Evolutionary conservation across 53 echinoderm and acorn worm genomes (phyloP), one percentile per base, ranked within the genome.

Genomic region (Henricia sp.): DNA sequence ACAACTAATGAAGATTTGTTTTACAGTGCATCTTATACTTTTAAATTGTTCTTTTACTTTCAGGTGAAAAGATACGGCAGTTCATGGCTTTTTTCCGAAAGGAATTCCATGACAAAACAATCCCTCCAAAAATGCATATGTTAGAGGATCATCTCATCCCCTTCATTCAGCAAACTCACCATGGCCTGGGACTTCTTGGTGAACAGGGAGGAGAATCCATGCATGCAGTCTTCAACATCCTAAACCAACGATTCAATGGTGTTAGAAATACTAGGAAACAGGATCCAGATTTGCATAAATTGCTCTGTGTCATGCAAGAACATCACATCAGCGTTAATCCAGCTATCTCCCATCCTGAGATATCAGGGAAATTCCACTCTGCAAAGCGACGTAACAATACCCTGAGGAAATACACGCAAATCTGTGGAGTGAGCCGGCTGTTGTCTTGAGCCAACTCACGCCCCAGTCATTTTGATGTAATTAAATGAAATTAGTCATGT

Each of bases 181-280:
- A 84, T 39, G 89, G 89, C 4, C 62, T 89, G 0, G 74, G 77
- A 3, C 74, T 67, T 13, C 52, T 72, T 17, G 75, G 76, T 2
- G 84, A 89, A 34, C 89, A 84, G 19, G 89, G 89, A 0, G 89
- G 76, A 8, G 84, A 89, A 41, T 84, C 75, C 0, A 68, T 68
- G 33, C 89, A 89, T 55, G 84, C 84, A 16, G 32, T 51, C 14
- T 62, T 84, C 2, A 89, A 89, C 25, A 72, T 64, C 23, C 12
- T 66, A 16, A 66, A 50, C 44, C 25, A 37, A 30, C 0, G 57
- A 1, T 44, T 82, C 30, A 30, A 82, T 11, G 82, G 82, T 1
- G 35, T 39, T 0, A 67, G 38, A 35, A 67, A 67, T n/a, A 67
- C 67, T 1, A 37, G 35, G 11, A 66, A 38, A 37, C 67, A 67